Percentiles rank a stretch among this genome's conserved stretches.
These are phyloP conservation scores for Crocallis elinguaria DNA, from an alignment of 2,888 invertebrate species.

Conservation along the genomic window DNA sequence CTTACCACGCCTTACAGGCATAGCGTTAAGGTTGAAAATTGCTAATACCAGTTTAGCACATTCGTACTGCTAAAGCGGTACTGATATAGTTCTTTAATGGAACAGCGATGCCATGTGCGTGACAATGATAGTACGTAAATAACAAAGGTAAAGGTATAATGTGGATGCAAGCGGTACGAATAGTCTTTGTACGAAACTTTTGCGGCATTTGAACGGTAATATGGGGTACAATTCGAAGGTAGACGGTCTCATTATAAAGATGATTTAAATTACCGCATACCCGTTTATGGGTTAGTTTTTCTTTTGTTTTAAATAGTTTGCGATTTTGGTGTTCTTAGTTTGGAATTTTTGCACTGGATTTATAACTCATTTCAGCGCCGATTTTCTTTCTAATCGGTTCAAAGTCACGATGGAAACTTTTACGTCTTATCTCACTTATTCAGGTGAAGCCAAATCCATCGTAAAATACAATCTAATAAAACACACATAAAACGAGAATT, in stretches of 20 bases:
- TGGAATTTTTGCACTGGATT: slow-evolving; percentile 9
- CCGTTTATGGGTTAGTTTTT: slow-evolving; percentile 20
- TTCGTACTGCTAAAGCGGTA: slow-evolving; percentile 44
- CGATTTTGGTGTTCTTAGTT: slow-evolving; percentile 4
- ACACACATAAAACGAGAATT: slow-evolving; percentile 42
- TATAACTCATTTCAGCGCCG: slow-evolving; percentile 13
- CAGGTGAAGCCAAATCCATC: slow-evolving; percentile 25
- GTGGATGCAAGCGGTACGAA: slow-evolving; percentile 57
- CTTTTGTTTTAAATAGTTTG: slow-evolving; percentile 34
- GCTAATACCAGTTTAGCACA: slow-evolving; percentile 1
- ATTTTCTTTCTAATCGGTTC: not conserved
- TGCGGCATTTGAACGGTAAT: slow-evolving; percentile 43
- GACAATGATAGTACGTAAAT: slow-evolving; percentile 80
- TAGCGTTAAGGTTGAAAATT: slow-evolving; percentile 37
- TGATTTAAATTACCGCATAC: slow-evolving; percentile 34
- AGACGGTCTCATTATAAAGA: slow-evolving; percentile 34
- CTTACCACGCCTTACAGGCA: slow-evolving; percentile 28
- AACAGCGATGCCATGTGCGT: slow-evolving; percentile 77
- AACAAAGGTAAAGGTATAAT: slow-evolving; percentile 70
- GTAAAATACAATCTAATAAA: slow-evolving; percentile 34
- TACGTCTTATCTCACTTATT: slow-evolving; percentile 19
- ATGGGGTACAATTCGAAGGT: slow-evolving; percentile 32
- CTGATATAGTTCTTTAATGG: slow-evolving; percentile 79
- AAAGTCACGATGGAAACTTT: slow-evolving; percentile 15
- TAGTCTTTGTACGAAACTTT: slow-evolving; percentile 59